Base-by-base conservation (phyloP, 2,797 vertebrate species). In the Anniella stebbinsi region DNA sequence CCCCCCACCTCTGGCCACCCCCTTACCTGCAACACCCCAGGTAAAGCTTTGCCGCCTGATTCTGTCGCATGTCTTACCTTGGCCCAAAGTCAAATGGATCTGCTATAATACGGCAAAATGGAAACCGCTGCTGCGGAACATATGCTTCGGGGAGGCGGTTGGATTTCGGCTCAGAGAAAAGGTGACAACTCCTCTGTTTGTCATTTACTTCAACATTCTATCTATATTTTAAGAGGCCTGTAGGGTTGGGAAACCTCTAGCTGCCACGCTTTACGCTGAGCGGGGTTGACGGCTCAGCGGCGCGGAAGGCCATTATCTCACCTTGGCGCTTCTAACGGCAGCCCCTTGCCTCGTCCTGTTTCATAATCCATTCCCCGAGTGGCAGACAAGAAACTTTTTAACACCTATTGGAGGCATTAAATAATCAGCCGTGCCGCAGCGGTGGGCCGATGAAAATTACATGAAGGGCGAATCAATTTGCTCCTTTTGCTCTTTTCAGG, bases 261-360 rank as follows among this genome's bases (percentile, higher is more conserved):
- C 96, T 95, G 94, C 95, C 88, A 10, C 10, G 30, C 91, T 96
- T 98, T 98, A 98, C 94, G 84, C 96, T 99, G 97, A 99, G 96
- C 80, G 63, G 95, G 95, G 95, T 95, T 98, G 98, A 97, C 98
- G 97, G 97, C 94, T 97, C 97, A 98, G 98, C 97, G 97, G 95
- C 92, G 96, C 93, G 93, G 96, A 97, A 98, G 96, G 94, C 98
- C 97, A 98, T 98, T 98, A 98, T 98, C 98, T 97, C 97, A 98
- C 98, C 98, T 98, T 98, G 96, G 97, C 97, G 97, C 97, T 97
- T 97, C 97, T 96, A 96, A 97, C 97, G 97, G 94, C 95, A 95
- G 96, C 97, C 97, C 96, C 96, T 97, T 97, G 97, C 96, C 97
- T 98, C 96, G 96, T 91, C 95, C 95, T 97, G 88, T 92, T 97